phyloP scores from a whole-genome alignment of 2,888 invertebrate genomes.

The Eupsilia transversa region DNA sequence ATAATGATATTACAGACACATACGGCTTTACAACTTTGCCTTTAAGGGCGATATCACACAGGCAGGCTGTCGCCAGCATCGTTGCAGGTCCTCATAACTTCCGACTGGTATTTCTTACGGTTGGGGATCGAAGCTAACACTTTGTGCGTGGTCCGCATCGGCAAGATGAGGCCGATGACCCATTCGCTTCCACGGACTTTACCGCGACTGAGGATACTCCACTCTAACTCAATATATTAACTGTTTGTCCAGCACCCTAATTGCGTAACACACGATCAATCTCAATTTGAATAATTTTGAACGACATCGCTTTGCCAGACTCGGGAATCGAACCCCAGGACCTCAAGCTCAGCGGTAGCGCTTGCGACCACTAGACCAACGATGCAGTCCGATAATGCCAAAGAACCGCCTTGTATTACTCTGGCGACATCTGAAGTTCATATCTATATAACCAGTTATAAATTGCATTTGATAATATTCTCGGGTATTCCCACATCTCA shows the following conservation, averaged over 20 bases:
- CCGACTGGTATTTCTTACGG: not conserved
- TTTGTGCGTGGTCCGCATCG: not conserved
- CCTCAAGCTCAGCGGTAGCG: too few relatives aligned
- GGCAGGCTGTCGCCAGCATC: too few relatives aligned
- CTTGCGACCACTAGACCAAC: too few relatives aligned
- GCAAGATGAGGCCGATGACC: not conserved
- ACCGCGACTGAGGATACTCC: not conserved
- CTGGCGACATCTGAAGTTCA: not conserved
- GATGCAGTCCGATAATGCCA: not conserved
- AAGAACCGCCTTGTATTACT: not conserved
- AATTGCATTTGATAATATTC: conserved; percentile 14
- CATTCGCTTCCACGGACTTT: not conserved
- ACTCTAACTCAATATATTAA: not conserved
- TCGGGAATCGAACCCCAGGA: too few relatives aligned
- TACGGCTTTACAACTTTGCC: too few relatives aligned
- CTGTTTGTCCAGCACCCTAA: too few relatives aligned
- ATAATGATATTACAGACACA: not conserved
- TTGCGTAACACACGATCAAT: too few relatives aligned
- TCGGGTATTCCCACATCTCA: conserved; percentile 2
- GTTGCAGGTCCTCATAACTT: not conserved
- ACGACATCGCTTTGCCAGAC: too few relatives aligned
- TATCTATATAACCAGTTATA: not conserved
- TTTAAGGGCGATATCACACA: not conserved
- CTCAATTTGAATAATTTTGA: too few relatives aligned
- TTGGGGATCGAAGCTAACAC: not conserved